Evolutionary conservation across 2,113 vertebrate species (phyloP).

Genomic region (Gambusia affinis): DNA sequence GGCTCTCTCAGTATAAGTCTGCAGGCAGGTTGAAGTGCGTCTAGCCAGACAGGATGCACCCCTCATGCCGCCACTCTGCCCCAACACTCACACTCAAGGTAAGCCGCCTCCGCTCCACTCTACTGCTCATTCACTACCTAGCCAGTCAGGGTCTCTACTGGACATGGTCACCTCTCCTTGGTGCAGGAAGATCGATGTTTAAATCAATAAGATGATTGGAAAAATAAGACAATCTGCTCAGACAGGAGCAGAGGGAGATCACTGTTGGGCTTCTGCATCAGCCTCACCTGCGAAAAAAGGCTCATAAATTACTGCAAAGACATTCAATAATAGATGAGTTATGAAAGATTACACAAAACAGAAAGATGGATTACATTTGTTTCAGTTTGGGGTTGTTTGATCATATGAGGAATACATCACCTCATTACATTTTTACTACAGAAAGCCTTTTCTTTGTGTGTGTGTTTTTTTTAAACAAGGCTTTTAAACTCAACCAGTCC

Average conservation of each 20-base stretch:
- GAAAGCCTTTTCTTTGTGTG: too few species aligned
- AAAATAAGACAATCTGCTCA: background rate
- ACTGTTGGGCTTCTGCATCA: background rate
- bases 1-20: slow-evolving; percentile 47
- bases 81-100: slow-evolving; percentile 49
- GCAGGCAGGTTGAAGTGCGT: slow-evolving; percentile 6
- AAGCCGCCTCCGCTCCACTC: slow-evolving; percentile 14
- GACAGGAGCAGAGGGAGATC: background rate
- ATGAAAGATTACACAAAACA: too few species aligned
- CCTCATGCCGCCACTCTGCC: slow-evolving; percentile 23
- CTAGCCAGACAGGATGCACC: slow-evolving; percentile 57
- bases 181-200: background rate
- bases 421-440: too few species aligned
- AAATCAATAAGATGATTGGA: background rate
- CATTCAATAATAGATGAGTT: too few species aligned
- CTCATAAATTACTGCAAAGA: too few species aligned
- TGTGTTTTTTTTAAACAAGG: background rate
- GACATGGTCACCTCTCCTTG: background rate
- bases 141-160: background rate
- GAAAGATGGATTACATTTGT: background rate
- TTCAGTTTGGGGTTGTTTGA: too few species aligned
- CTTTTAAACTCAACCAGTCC: background rate
- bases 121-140: background rate
- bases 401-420: too few species aligned
- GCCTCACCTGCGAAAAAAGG: too few species aligned